Base-by-base conservation (phyloP, 2,888 invertebrate species). In the Phaonia tiefii region DNA sequence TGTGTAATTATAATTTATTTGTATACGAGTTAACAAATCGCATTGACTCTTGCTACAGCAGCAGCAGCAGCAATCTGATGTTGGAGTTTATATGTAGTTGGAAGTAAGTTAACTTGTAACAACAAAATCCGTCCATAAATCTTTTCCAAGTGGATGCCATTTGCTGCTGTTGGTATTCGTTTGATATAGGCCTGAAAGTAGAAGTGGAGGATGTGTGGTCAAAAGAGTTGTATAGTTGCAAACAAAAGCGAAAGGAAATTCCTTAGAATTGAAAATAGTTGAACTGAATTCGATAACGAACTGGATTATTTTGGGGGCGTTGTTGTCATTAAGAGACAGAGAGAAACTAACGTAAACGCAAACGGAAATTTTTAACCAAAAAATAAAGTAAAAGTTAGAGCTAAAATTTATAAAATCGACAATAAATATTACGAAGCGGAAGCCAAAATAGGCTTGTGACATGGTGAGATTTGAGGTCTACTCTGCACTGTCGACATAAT, bases 191-290 rank as follows among this genome's bases (percentile, higher is more conserved):
- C n/a, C n/a, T n/a, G n/a, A n/a, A n/a, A n/a, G n/a, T n/a, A n/a
- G n/a, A n/a, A n/a, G n/a, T n/a, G n/a, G n/a, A n/a, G n/a, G n/a
- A 46, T 15, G 46, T 46, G 17, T 46, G 46, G n/a, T n/a, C n/a
- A 49, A 7, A 31, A 1, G 54, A 22, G 25, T 54, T 22, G 22
- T 54, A n/a, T n/a, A 1, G 20, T 8, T 22, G 15, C 22, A 66
- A 20, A 44, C 63, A 77, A 82, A 82, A 83, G 71, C 79, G 83
- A 82, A 82, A 80, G 83, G 80, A 75, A 81, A 81, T 75, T 54
- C 49, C 73, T 67, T 60, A 67, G 37, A 42, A 42, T 72, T 63
- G 2, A 46, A 74, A 25, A 31, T 58, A 46, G 17, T 42, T 20
- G 46, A 72, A 63, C 31, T 1, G 31, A 7, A 22, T 42, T 46